Evolutionary conservation across 2,113 vertebrate genomes (phyloP).

Genomic region (Puntigrus tetrazona): DNA sequence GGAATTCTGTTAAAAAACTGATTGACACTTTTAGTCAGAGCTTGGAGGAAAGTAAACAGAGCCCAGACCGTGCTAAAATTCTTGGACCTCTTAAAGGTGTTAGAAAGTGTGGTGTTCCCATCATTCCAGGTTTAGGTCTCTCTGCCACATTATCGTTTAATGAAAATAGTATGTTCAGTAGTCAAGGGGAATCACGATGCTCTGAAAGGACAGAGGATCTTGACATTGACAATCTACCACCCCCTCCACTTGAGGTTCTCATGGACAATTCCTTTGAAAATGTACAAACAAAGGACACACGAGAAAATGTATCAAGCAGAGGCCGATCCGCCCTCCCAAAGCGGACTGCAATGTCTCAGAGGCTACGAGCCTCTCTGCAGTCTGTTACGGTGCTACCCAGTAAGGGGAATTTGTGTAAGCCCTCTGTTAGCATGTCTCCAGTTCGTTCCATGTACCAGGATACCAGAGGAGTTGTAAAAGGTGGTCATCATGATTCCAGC

Average conservation of each 20-base stretch:
- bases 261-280: constrained; percentile 83
- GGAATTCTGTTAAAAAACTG: constrained; percentile 88
- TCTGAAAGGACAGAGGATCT: constrained; percentile 63
- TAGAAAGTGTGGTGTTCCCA: constrained; percentile 84
- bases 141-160: constrained; percentile 59
- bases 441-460: constrained; percentile 43
- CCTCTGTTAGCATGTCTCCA: constrained; percentile 56
- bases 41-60: constrained; percentile 65
- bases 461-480: constrained; percentile 36
- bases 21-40: constrained; percentile 88
- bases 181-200: constrained; percentile 59
- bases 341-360: constrained; percentile 75
- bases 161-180: constrained; percentile 65
- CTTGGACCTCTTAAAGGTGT: constrained; percentile 77
- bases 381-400: constrained; percentile 83
- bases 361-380: constrained; percentile 82
- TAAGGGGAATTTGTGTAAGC: constrained; percentile 69
- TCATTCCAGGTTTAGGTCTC: constrained; percentile 77
- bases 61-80: constrained; percentile 60
- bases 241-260: constrained; percentile 88
- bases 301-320: constrained; percentile 56
- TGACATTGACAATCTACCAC: constrained; percentile 82
- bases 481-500: constrained; percentile 54
- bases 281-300: constrained; percentile 41
- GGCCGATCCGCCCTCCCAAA: constrained; percentile 64